These are phyloP conservation scores for Colinus virginianus DNA, from an alignment of 2,113 vertebrate genomes.

Conservation along the genomic window DNA sequence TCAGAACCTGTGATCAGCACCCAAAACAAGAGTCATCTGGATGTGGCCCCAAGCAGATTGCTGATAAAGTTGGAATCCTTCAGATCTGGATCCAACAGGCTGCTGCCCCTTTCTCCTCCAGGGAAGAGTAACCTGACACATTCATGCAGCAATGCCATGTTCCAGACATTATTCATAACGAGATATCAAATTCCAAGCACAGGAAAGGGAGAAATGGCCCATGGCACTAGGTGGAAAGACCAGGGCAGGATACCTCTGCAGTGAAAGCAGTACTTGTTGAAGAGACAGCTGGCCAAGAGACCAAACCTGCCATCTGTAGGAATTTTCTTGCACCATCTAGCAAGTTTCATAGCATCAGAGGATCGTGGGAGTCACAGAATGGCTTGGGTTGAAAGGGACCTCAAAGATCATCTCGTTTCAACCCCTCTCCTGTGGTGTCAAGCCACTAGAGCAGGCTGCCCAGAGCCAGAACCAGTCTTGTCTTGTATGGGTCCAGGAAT, in stretches of 20 bases:
- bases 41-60: neutral
- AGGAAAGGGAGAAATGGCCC: neutral
- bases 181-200: neutral
- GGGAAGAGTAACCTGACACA: neutral
- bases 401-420: too few species aligned
- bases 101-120: neutral
- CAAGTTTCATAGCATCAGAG: neutral
- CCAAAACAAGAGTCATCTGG: neutral
- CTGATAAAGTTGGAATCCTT: neutral
- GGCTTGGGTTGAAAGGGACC: too few species aligned
- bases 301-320: neutral
- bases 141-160: fast-evolving
- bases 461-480: too few species aligned
- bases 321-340: neutral
- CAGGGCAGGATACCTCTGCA: neutral
- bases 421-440: too few species aligned
- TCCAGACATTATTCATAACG: neutral
- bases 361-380: too few species aligned
- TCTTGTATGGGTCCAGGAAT: too few species aligned
- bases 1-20: neutral
- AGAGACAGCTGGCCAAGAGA: neutral
- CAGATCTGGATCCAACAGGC: neutral
- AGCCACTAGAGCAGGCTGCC: too few species aligned
- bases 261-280: neutral
- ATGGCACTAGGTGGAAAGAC: too few species aligned